These are phyloP conservation scores for Lycocorax pyrrhopterus DNA, from an alignment of 2,113 vertebrate genomes.

Conservation along the genomic window DNA sequence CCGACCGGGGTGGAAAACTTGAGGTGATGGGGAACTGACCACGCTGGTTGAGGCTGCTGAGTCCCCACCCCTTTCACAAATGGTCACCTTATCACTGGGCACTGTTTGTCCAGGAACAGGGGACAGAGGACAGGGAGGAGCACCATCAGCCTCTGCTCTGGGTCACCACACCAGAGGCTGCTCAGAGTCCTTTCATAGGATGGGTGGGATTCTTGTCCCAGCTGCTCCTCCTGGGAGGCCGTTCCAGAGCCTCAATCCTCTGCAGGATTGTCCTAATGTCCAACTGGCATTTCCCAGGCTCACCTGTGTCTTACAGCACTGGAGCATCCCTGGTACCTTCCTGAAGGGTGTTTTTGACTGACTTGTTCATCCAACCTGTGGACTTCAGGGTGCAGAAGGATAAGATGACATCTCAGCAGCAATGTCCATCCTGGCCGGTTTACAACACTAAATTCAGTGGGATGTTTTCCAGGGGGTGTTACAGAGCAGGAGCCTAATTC, in stretches of 20 bases:
- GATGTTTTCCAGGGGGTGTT: not conserved
- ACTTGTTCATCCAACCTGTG: not conserved
- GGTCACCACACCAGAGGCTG: not conserved
- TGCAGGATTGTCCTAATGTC: not conserved
- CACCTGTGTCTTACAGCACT: not conserved
- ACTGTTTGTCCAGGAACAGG: not conserved
- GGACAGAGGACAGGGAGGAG: conserved; percentile 12
- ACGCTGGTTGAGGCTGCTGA: not conserved
- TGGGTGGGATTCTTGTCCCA: not conserved
- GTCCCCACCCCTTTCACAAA: conserved; percentile 34
- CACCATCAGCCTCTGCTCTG: not conserved
- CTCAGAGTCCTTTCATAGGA: not conserved
- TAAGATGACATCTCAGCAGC: not conserved
- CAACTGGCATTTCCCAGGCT: not conserved
- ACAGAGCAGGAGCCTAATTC: not conserved
- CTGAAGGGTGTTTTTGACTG: not conserved
- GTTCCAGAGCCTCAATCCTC: not conserved
- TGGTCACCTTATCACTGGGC: not conserved
- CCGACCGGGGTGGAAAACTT: not conserved
- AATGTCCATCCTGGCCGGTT: not conserved
- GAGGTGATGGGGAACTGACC: not conserved
- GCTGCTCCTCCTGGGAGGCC: not conserved
- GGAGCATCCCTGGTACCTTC: not conserved
- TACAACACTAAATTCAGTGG: not conserved
- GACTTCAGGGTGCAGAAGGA: not conserved